These are phyloP conservation scores for Zosterops hypoxanthus DNA, from an alignment of 2,113 vertebrate species.

Conservation along the genomic window DNA sequence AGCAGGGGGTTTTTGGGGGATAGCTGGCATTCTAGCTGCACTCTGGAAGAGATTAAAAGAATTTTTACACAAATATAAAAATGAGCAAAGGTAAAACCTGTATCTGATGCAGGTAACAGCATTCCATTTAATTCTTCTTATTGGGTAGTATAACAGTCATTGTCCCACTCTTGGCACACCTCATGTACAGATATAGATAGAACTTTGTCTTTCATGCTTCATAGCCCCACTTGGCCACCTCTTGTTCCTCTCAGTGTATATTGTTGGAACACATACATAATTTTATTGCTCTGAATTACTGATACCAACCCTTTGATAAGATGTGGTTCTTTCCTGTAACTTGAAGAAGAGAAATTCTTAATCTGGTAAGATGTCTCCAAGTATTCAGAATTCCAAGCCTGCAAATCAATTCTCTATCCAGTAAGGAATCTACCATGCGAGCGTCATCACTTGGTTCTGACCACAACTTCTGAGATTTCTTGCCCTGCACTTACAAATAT, in stretches of 20 bases:
- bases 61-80: neutral
- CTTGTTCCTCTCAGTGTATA: neutral
- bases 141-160: neutral
- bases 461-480: neutral
- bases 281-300: neutral
- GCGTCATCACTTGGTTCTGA: neutral
- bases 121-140: neutral
- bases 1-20: neutral
- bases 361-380: neutral
- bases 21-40: neutral
- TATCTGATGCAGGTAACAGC: neutral
- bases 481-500: neutral
- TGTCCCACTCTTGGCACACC: neutral
- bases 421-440: neutral
- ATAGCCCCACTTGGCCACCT: neutral
- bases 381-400: neutral
- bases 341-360: neutral
- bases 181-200: neutral
- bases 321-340: neutral
- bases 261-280: neutral
- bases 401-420: neutral
- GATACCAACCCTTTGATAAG: neutral
- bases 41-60: neutral
- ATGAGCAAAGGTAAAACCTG: neutral
- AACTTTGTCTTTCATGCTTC: neutral